Base-by-base conservation (phyloP, 1,140 invertebrate genomes). In the Bombyx mori region DNA sequence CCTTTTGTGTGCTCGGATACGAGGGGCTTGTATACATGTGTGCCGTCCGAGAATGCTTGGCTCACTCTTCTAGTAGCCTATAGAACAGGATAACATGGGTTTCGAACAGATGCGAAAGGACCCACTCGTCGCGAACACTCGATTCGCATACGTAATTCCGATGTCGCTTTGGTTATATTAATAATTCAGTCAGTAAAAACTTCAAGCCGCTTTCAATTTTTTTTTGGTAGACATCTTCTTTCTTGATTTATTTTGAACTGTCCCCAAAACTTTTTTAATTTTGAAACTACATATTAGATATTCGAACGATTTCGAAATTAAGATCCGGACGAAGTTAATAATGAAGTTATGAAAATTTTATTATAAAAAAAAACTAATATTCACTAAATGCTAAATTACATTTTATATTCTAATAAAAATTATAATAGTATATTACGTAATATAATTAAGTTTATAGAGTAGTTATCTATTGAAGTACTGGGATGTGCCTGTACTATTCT, bases 81-180 rank as follows among this genome's bases (percentile, higher is more conserved):
- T 53, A 57, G 61, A 35, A 35, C 26, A 35, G 26, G 26, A 35
- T 35, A 35, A 35, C 26, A 35, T 35, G 26, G 26, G 26, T 35
- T 35, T 35, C 26, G 26, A 35, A 35, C 26, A 35, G 26, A 35
- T 35, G 26, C 26, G 26, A 35, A 35, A 35, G 26, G 43, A 54
- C 49, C 57, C 55, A 49, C 48, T 47, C 57, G 53, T 42, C 58
- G 50, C 47, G 48, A 35, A n/a, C 60, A 48, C 8, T 35, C 44
- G 8, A 61, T 59, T 69, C 67, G 74, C 66, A 54, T 57, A 44
- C 60, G 52, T 69, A 78, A 75, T 75, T 58, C 67, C 72, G 73
- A 82, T 78, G 65, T 62, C 57, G 56, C 67, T 66, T 72, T 71
- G 68, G 69, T 76, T 64, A 35, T 35, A 42, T 57, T 51, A 44